Conservation (phyloP, 1,140 invertebrate genomes). For the Dryas iulia region DNA sequence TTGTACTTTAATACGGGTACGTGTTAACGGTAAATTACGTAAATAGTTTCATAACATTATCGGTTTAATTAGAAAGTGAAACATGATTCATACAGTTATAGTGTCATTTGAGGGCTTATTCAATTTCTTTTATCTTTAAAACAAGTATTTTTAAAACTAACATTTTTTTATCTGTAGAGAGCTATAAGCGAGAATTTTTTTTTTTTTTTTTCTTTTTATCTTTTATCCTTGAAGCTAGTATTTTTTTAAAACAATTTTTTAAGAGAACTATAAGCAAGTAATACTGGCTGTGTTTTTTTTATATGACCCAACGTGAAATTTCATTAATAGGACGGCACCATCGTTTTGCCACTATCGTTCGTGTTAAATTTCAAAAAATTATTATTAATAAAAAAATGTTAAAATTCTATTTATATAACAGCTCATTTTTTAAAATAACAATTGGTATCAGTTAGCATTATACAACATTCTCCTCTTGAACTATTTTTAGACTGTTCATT, state of each 20-base stretch:
- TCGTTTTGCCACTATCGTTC: no score
- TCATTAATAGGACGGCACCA: no score
- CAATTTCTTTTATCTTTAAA: background rate
- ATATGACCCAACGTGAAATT: no score
- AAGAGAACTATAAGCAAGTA: background rate
- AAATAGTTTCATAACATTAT: constrained; percentile 24
- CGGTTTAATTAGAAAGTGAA: constrained; percentile 30
- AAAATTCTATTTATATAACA: no score
- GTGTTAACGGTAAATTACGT: constrained; percentile 19
- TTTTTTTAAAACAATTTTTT: background rate
- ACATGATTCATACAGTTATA: constrained; percentile 1
- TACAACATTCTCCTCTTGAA: background rate
- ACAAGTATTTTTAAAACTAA: background rate
- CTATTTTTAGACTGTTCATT: background rate
- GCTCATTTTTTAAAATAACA: background rate
- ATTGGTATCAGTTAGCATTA: no score
- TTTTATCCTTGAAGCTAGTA: background rate
- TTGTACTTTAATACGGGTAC: constrained; percentile 6
- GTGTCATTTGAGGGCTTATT: background rate
- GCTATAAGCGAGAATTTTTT: background rate
- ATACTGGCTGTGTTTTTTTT: background rate
- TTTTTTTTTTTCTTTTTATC: no score
- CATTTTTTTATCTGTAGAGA: background rate
- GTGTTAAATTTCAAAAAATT: no score
- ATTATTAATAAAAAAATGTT: no score